A percentile compares a stretch with the other conserved stretches of the same genome.
Conservation (phyloP, 2,113 vertebrate species). For the Oryzias woworae region DNA sequence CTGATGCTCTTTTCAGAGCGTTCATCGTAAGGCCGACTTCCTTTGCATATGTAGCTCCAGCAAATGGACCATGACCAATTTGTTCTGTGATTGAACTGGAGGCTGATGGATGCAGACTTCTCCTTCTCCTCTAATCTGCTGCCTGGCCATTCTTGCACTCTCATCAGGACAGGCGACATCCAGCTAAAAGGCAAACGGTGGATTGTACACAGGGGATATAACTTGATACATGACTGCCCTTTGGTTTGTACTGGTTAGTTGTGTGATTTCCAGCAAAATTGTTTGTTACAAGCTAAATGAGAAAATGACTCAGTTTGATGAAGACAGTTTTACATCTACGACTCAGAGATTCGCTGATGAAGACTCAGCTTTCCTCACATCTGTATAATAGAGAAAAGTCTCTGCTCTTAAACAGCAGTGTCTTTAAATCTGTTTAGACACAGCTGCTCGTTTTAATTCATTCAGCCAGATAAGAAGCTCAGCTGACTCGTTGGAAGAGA, state of each 20-base stretch:
- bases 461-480: too few species aligned
- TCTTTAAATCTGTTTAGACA: too few species aligned
- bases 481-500: too few species aligned
- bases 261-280: not conserved
- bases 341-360: too few species aligned
- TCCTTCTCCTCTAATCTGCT: constrained; percentile 14
- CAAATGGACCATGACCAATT: constrained; percentile 34
- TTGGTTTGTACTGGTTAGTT: not conserved
- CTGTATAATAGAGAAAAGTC: too few species aligned
- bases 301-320: too few species aligned
- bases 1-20: constrained; percentile 8
- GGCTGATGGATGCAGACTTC: constrained; percentile 28
- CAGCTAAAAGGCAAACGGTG: not conserved
- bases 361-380: too few species aligned
- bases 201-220: not conserved
- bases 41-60: not conserved
- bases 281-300: not conserved
- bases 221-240: not conserved
- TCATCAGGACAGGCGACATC: constrained; percentile 1
- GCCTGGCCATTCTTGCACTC: not conserved
- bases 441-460: too few species aligned
- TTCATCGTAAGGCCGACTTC: not conserved
- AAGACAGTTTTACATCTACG: too few species aligned
- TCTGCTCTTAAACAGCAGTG: too few species aligned
- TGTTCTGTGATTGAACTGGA: constrained; percentile 22